Base-by-base conservation (phyloP, 2,113 vertebrate genomes). In the Neodontobutis hainanensis region DNA sequence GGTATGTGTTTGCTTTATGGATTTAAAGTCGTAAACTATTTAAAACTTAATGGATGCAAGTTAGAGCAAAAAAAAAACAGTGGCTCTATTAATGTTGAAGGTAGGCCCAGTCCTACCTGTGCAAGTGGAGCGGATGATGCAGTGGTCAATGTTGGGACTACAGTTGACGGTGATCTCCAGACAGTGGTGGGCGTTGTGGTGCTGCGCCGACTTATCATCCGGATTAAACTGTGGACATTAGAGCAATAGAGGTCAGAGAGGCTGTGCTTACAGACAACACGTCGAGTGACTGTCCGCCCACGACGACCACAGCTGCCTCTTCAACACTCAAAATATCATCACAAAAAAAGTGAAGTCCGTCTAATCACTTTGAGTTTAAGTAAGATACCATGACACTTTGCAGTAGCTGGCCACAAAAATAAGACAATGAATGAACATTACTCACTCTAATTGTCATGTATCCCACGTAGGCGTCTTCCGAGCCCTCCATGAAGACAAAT, bases 81-180 rank as follows among this genome's bases (percentile, higher is more conserved):
- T 3, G 19, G 19, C 19, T 27, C 19, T 27, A 27, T 27, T 27
- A 27, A 27, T 27, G 19, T 27, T 27, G 19, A 27, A 27, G 19
- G 19, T 27, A 27, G 19, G 19, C 19, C 19, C 19, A 27, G 19
- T 27, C 78, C 73, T 82, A 98, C 97, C 97, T 89, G 97, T 99
- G 89, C 97, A 99, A 59, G 97, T 99, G 91, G 97, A 99, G 86
- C 97, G 95, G 84, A 99, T 99, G 86, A 98, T 96, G 85, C 97
- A 98, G 92, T 98, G 96, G 91, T 99, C 97, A 64, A 99, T 98
- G 91, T 98, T 96, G 32, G 97, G 97, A 85, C 96, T 98, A 91
- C 97, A 99, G 90, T 99, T 99, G 75, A 99, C 97, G 0, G 97
- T 99, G 81, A 99, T 99, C 92, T 99, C 97, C 92, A 99, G 92